Conservation (phyloP, 30 jellyfish, hydroid and myxozoan genomes). For the Chrysaora quinquecirrha region DNA sequence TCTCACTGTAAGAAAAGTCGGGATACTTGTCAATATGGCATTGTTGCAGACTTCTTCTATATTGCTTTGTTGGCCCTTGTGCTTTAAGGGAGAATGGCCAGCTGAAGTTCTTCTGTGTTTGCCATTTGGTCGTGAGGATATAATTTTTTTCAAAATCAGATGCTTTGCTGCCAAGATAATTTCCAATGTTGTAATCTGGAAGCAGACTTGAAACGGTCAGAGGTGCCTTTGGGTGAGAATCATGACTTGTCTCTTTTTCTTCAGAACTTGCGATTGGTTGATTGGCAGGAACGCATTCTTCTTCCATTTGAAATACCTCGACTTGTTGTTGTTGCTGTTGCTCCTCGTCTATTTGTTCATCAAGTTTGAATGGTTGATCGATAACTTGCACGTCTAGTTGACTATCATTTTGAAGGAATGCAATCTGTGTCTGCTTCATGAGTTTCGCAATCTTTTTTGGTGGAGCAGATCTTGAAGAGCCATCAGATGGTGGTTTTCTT, state of each 20-base stretch:
- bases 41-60: slow-evolving; percentile 10
- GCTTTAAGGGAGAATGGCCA: no score
- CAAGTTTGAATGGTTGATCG: no score
- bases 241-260: not conserved
- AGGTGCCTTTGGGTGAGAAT: not conserved
- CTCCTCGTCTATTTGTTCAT: not conserved
- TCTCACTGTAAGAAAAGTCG: slow-evolving; percentile 7
- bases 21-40: slow-evolving; percentile 17
- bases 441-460: not conserved
- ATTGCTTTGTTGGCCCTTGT: no score
- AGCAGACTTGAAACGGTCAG: no score
- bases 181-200: slow-evolving; percentile 3
- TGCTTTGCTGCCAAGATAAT: not conserved
- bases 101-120: not conserved
- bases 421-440: not conserved
- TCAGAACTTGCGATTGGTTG: no score
- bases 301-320: not conserved
- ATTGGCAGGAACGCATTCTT: not conserved
- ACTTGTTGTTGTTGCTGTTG: not conserved
- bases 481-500: no score
- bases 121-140: slow-evolving; percentile 8
- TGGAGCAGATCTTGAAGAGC: not conserved
- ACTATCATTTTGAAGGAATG: not conserved
- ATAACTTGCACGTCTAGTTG: no score
- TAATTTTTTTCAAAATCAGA: slow-evolving; percentile 9